Conservation (phyloP, 2,888 invertebrate genomes). For the Leucoma salicis region DNA sequence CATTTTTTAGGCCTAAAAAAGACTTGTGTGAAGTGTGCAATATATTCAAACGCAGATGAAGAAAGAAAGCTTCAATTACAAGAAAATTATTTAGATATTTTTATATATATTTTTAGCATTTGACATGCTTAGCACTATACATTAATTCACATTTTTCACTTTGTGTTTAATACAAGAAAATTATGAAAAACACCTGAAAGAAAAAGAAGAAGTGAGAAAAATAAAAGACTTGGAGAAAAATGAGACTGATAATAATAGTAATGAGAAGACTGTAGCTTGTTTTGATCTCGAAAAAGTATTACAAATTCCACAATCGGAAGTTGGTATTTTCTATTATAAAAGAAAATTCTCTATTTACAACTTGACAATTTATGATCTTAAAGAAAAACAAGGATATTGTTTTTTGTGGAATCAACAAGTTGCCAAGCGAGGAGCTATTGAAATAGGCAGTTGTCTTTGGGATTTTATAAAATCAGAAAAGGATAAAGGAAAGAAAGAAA, state of each 20-base stretch:
- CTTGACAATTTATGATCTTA: neutral
- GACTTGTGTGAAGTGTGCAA: slow-evolving; percentile 1
- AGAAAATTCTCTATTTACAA: slow-evolving; percentile 7
- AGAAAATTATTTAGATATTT: too few relatives aligned
- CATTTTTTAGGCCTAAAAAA: neutral
- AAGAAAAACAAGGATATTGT: too few relatives aligned
- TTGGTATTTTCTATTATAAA: slow-evolving; percentile 23
- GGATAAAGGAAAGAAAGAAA: too few relatives aligned
- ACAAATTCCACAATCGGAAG: slow-evolving; percentile 21
- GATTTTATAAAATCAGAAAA: too few relatives aligned
- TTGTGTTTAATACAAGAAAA: too few relatives aligned
- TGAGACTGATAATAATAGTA: neutral
- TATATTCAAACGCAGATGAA: neutral
- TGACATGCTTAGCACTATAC: too few relatives aligned
- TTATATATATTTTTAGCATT: too few relatives aligned
- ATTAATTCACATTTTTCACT: too few relatives aligned
- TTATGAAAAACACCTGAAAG: neutral
- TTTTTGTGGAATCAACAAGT: too few relatives aligned
- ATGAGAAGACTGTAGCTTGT: neutral
- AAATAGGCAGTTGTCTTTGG: too few relatives aligned
- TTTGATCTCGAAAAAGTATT: slow-evolving; percentile 17
- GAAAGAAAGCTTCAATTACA: neutral
- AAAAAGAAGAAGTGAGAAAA: neutral
- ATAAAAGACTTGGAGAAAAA: neutral
- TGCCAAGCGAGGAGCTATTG: too few relatives aligned